These are phyloP conservation scores for Tinamus guttatus DNA, from an alignment of 2,113 vertebrate genomes.

Conservation along the genomic window DNA sequence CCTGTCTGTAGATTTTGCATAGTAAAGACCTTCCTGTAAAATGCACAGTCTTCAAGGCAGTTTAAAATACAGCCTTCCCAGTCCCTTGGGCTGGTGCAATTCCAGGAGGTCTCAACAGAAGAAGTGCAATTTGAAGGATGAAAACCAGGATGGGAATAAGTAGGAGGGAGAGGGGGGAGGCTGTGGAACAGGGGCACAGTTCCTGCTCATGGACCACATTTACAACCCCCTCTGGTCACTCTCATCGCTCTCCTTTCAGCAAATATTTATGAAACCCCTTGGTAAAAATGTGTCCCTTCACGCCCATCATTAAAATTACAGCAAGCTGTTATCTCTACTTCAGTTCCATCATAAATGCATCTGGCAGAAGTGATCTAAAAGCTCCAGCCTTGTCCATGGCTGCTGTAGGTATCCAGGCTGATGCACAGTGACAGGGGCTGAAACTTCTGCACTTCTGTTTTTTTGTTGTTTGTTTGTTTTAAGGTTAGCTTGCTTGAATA, in stretches of 20 bases:
- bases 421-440: neutral
- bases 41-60: neutral
- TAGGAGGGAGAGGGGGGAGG: neutral
- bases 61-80: neutral
- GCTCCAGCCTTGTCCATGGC: neutral
- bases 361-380: neutral
- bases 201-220: rapidly evolving
- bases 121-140: neutral
- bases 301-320: neutral
- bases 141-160: neutral
- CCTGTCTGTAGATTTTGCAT: neutral
- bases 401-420: neutral
- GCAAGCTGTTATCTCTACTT: neutral
- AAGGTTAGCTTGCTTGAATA: neutral
- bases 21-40: neutral
- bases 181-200: neutral
- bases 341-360: neutral
- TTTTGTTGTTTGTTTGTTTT: neutral
- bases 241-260: neutral
- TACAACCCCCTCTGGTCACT: neutral
- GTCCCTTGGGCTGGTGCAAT: neutral
- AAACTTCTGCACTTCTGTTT: neutral
- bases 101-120: neutral
- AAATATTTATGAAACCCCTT: neutral
- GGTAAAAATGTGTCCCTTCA: neutral